Evolutionary conservation across 2,888 invertebrate genomes (phyloP), one percentile per base, ranked within the genome.

Genomic region (Dorcus hopei): DNA sequence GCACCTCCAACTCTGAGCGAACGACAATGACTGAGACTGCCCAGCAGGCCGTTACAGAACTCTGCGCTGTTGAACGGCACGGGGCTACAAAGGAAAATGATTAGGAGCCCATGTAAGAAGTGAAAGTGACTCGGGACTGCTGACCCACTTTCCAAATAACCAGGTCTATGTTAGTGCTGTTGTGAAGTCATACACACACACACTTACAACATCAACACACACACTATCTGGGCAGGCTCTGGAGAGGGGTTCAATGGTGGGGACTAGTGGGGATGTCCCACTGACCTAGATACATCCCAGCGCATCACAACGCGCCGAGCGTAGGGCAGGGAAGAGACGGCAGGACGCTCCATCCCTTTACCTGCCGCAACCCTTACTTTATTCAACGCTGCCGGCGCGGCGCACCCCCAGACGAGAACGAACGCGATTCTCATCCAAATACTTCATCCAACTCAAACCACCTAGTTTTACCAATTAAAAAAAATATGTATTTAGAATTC

Each of bases 71-170:
- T 70, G 70, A 65, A 70, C 80, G 78, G 80, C 80, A 80, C 82
- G 81, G 82, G 81, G 82, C 81, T 82, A 85, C 85, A 84, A 84
- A 83, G 84, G 83, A 83, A 83, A 85, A 85, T 85, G 85, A 85
- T 86, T 85, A 85, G 85, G 82, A 83, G 82, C 84, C 87, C 86
- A 87, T 88, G 88, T 87, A 88, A 89, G 87, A 88, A 90, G 90
- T 90, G 89, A 90, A 90, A 90, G 90, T 89, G 88, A 89, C 83
- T 85, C 83, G 85, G 86, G 74, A 72, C 74, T 70, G 80, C 77
- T 90, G 91, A 91, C 91, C 91, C 87, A 91, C 91, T 91, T 92
- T 90, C 88, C 85, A 83, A 83, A 86, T 88, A 91, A 91, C 89
- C 90, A 91, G 91, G 91, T 91, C 91, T 91, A 91, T 91, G 91